Evolutionary conservation across 2,113 vertebrate species (phyloP), one percentile per base, ranked within the genome.

Genomic region (Mixornis gularis): DNA sequence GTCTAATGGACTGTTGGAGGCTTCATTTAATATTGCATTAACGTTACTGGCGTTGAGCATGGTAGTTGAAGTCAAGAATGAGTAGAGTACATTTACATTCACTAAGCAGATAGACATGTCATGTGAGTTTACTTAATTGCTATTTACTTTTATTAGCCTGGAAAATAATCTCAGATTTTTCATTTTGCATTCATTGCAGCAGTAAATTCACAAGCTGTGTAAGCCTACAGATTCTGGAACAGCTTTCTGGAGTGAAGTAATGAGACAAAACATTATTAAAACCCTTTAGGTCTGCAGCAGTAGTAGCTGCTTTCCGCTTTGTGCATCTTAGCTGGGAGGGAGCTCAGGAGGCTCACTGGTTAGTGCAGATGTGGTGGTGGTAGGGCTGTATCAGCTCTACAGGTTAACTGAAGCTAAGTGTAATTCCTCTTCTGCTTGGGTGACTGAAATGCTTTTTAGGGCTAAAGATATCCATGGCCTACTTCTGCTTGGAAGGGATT

Each of bases 401-500:
- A 40, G 41, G 25, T 68, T 64, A 71, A 78, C 70, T 87, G 77
- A 64, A 90, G 56, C 30, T 0, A 44, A 19, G 16, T 24, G 4
- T 68, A 40, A 53, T 49, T 83, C 30, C 34, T 59, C 66, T 91
- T 78, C 29, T 77, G 92, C 63, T 15, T 21, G 70, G 68, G 26
- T 91, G 77, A 56, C 56, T 79, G 72, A 68, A 79, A 36, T 65
- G 91, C 62, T 85, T 93, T 92, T 34, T 46, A 79, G 65, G 41
- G 89, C 93, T 95, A 79, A 85, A 94, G 73, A 76, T 58, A 85
- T 25, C 62, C 0, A 0, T 85, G 92, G 86, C 93, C 94, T 94
- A 89, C 74, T 94, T 95, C 87, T 94, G 85, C 85, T 85, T 87
- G 85, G 82, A 53, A 62, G 38, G 59, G 46, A 62, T 91, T 89